These are phyloP conservation scores for Heliothis virescens DNA, from an alignment of 1,140 invertebrate genomes.

Conservation along the genomic window DNA sequence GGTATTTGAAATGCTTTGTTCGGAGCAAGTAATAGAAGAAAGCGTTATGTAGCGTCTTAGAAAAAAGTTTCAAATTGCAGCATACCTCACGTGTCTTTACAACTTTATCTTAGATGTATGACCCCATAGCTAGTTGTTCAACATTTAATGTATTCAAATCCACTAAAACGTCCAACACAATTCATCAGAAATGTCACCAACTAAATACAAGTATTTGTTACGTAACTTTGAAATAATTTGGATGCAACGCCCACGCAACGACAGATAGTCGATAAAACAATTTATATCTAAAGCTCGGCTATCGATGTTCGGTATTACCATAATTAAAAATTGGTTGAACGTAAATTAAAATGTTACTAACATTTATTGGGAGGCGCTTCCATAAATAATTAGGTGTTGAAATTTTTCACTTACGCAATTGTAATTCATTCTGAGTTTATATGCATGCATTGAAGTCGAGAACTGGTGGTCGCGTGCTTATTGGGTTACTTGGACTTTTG, in stretches of 20 bases:
- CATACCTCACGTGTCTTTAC: neutral
- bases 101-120: no score
- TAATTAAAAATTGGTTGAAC: constrained; percentile 37
- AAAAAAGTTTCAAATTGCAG: no score
- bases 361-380: constrained; percentile 25
- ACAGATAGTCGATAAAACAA: constrained; percentile 32
- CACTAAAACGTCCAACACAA: neutral
- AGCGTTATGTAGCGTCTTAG: no score
- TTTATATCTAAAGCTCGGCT: constrained; percentile 19
- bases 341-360: constrained; percentile 31
- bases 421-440: constrained; percentile 3
- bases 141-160: neutral
- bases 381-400: constrained; percentile 36
- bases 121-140: neutral
- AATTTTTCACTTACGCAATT: neutral
- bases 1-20: constrained; percentile 19
- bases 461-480: neutral
- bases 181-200: constrained; percentile 35
- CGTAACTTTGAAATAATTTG: constrained; percentile 17
- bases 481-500: neutral
- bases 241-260: constrained; percentile 1
- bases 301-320: constrained; percentile 31
- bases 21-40: neutral
- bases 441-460: neutral
- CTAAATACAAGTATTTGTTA: constrained; percentile 10